A percentile compares a stretch with the other conserved stretches of the same genome.
phyloP scores from a whole-genome alignment of 2,113 vertebrate species.

The Montifringilla adamsi region DNA sequence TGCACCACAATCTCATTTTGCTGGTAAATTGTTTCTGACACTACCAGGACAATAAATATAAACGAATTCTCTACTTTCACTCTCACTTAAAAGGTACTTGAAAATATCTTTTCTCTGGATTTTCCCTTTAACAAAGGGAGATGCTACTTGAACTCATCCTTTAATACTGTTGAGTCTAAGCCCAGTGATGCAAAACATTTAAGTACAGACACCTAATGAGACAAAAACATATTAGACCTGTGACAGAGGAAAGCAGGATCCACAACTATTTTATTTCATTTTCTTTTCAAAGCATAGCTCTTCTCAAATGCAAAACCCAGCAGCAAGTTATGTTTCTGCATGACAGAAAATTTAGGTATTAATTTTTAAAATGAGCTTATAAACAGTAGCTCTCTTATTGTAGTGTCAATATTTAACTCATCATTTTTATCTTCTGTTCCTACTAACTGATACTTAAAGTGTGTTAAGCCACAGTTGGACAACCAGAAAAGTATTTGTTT shows the following conservation, averaged over 20 bases:
- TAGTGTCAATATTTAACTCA: not conserved
- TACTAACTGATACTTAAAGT: not conserved
- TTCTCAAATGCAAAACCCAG: not conserved
- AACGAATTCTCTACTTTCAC: not conserved
- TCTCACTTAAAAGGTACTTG: not conserved
- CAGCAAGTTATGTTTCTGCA: not conserved
- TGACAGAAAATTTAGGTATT: not conserved
- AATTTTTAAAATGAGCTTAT: not conserved
- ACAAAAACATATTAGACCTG: not conserved
- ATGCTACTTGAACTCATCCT: not conserved
- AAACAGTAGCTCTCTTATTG: not conserved
- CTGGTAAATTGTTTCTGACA: not conserved
- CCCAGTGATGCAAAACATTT: not conserved
- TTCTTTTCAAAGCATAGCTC: not conserved
- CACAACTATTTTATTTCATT: not conserved
- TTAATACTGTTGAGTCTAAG: not conserved
- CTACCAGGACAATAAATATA: not conserved
- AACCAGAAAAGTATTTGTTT: conserved; percentile 24
- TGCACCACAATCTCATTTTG: not conserved
- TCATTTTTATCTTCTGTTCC: not conserved
- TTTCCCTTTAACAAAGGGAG: not conserved
- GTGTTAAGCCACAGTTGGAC: not conserved
- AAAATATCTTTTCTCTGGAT: not conserved
- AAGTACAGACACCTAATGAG: not conserved
- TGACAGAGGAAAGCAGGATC: not conserved